Evolutionary conservation across 2,888 invertebrate species (phyloP), one percentile per base, ranked within the genome.

Genomic region (Pseudococcus longispinus): DNA sequence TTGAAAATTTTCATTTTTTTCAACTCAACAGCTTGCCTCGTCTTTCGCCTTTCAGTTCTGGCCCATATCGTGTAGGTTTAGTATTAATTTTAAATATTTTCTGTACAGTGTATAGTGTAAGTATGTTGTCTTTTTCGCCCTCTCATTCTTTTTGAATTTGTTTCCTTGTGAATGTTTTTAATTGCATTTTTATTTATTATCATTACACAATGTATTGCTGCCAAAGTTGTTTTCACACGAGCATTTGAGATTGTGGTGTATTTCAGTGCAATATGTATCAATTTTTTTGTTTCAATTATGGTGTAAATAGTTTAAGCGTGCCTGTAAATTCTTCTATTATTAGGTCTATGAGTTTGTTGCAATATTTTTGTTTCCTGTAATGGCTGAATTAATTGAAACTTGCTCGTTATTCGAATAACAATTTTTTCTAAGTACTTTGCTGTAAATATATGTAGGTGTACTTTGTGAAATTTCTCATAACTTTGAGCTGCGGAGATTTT

Each of bases 161-260:
- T 32, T 74, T 74, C n/a, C 37, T 74, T 74, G 74, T 74, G n/a
- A 74, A 74, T 74, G 29, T 51, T 74, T 74, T 74, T 18, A 32
- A 37, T 74, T 74, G 74, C 74, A 74, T 74, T 74, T 74, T 8
- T 74, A 37, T 51, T 13, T 51, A 51, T 51, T 51, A 37, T 37
- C 37, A 37, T 37, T 37, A 37, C 37, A 37, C 37, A 37, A 37
- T 37, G 37, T 74, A 74, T 74, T 37, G 65, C 65, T 65, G 65
- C 26, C 65, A 26, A 65, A 26, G 23, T 60, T 65, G 65, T 65
- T 65, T 65, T 65, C n/a, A 51, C n/a, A 51, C 51, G 46, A 46
- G 51, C 26, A 26, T 11, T 15, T 26, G 26, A 23, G 65, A 11
- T 26, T 23, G 26, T 26, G 60, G 20, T 23, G 26, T 65, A 65